These are phyloP conservation scores for Lepidothrix coronata DNA, from an alignment of 2,113 vertebrate species.

Conservation along the genomic window DNA sequence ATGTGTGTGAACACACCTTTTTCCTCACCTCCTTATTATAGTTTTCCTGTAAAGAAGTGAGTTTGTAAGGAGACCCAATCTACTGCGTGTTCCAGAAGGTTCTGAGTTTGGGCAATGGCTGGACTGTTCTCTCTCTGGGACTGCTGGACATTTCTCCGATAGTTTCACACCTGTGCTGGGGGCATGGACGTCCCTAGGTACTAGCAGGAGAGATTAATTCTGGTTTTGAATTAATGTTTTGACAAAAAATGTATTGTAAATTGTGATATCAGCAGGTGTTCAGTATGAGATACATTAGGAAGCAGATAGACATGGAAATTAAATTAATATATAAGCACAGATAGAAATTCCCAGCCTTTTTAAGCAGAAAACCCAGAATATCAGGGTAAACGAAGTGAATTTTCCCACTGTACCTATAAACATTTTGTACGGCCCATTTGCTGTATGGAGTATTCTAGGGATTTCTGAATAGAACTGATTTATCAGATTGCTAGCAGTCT, in stretches of 20 bases:
- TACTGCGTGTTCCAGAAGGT: not conserved
- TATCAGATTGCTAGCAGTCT: slow-evolving; percentile 3
- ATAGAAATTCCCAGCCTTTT: not conserved
- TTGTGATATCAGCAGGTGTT: not conserved
- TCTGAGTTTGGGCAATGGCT: not conserved
- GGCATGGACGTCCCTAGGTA: not conserved
- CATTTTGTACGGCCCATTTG: not conserved
- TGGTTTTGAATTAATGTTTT: not conserved
- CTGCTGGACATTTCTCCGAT: not conserved
- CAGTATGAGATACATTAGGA: not conserved
- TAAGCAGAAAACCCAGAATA: not conserved
- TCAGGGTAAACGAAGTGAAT: not conserved
- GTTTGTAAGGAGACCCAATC: not conserved
- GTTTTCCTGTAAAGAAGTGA: not conserved
- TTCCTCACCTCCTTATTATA: accelerated
- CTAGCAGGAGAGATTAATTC: not conserved
- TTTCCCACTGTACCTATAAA: not conserved
- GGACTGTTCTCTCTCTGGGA: not conserved
- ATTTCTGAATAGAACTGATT: not conserved
- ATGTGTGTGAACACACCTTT: not conserved
- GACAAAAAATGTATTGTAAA: not conserved
- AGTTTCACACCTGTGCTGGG: not conserved
- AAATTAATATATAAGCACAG: not conserved
- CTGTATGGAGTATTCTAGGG: not conserved
- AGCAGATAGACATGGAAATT: not conserved